Percentiles rank a stretch among this genome's conserved stretches.
These are phyloP conservation scores for Imbricaverruca yamaguchii DNA, from an alignment of 2,888 invertebrate genomes.

Conservation along the genomic window DNA sequence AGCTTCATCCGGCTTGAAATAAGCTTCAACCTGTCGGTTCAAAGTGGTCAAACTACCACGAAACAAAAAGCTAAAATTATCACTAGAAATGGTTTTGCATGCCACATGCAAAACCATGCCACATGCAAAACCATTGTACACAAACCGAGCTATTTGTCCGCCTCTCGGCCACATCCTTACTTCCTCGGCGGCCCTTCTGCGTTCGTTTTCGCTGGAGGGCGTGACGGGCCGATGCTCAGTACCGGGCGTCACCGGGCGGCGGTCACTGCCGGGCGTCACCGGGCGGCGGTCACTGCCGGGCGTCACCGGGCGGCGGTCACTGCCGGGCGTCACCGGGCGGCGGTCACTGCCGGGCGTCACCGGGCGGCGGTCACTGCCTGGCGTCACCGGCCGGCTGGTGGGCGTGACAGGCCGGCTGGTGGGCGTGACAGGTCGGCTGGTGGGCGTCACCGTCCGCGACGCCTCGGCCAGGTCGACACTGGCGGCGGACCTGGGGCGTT, in stretches of 20 bases:
- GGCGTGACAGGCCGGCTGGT: slow-evolving; percentile 37
- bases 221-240: background rate
- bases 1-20: too few species aligned
- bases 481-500: background rate
- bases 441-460: background rate
- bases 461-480: background rate
- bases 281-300: background rate
- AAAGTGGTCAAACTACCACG: too few species aligned
- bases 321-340: slow-evolving; percentile 68
- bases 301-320: slow-evolving; percentile 64
- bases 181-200: slow-evolving; percentile 5
- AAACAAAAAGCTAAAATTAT: too few species aligned
- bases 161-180: background rate
- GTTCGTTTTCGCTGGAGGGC: background rate
- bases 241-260: slow-evolving; percentile 45
- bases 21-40: too few species aligned
- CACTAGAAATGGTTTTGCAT: too few species aligned
- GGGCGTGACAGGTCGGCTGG: background rate
- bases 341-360: slow-evolving; percentile 4
- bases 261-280: slow-evolving; percentile 38
- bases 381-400: background rate
- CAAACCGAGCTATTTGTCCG: background rate
- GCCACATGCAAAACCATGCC: too few species aligned
- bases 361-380: background rate
- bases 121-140: too few species aligned